Base-by-base conservation (phyloP, 1,140 invertebrate genomes). In the Aphaenogaster rudis region DNA sequence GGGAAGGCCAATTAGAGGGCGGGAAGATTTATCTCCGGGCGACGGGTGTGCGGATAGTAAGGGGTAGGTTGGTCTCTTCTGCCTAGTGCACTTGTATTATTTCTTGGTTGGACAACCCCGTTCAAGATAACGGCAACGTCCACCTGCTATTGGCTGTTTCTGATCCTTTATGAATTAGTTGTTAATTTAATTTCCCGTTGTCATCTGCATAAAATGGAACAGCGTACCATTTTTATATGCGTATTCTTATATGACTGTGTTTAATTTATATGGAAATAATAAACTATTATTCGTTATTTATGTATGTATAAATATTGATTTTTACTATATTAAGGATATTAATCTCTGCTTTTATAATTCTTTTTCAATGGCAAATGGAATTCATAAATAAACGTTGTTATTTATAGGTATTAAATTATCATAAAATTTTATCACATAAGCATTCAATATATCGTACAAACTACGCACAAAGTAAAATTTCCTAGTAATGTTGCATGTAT, bases 1-100 rank as follows among this genome's bases (percentile, higher is more conserved):
- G 94, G 93, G 93, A 95, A 94, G 95, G 94, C 94, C 94, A 95
- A 95, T 95, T 95, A 95, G 94, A 95, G 94, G 94, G 94, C 94
- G 93, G 93, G 88, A 94, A 95, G 94, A 95, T 95, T 95, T 95
- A 95, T 95, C 93, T 95, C 88, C 92, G 93, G 94, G 93, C 94
- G 93, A 95, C 95, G 95, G 94, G 93, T 95, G 95, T 93, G 92
- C 94, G 94, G 91, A 94, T 94, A 91, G 93, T 91, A 93, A 92
- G 92, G 94, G 94, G 94, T 94, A 93, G 93, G 77, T 92, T 86
- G 93, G 86, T 87, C 81, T 88, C 88, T 86, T 92, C 89, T 91
- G 89, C 90, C 90, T 92, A 93, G 86, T 89, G 88, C 91, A 90
- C 92, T 95, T 94, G 94, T 95, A 94, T 94, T 94, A 94, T 94